Base-by-base conservation (phyloP, 1,140 invertebrate species). In the Trichomalopsis sarcophagae region DNA sequence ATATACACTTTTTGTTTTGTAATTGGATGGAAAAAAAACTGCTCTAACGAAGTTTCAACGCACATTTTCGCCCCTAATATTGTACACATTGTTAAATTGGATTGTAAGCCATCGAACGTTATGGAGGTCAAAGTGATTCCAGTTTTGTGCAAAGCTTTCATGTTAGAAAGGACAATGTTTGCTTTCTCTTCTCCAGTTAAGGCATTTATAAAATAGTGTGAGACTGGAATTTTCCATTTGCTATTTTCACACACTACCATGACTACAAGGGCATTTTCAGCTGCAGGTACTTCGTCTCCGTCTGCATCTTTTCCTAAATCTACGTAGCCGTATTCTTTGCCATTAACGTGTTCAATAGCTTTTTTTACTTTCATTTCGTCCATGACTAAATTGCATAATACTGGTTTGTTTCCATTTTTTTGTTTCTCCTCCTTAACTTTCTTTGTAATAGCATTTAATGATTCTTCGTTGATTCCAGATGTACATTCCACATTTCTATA, bases 71-170 rank as follows among this genome's bases (percentile, higher is more conserved):
- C 87, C 6, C 88, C 89, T 68, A 89, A 85, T 13, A 17, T 1
- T 33, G 87, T 77, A 30, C 85, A 87, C 50, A 86, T 86, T 5
- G 6, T 78, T 85, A 82, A 55, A 68, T 89, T 84, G 0, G 66
- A 74, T 50, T 23, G 14, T 23, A 86, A 44, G 6, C 88, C 88
- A 47, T 89, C 86, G 84, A 89, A 88, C 47, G 87, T 89, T 23
- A 87, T 40, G 11, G 84, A 85, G 36, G 81, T 40, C 66, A 86
- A 30, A 21, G 86, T 30, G 9, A 87, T 69, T 0, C 84, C 86
- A 14, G 80, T 85, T 79, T 77, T 71, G n/a, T 86, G 10, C 10
- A 88, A 66, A 11, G 23, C 66, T 68, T 55, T 68, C 2, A n/a
- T n/a, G 68, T 82, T 50, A 79, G 80, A 36, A 44, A 33, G 84